Evolutionary conservation across 1,140 invertebrate genomes (phyloP).

Genomic region (Maconellicoccus hirsutus): DNA sequence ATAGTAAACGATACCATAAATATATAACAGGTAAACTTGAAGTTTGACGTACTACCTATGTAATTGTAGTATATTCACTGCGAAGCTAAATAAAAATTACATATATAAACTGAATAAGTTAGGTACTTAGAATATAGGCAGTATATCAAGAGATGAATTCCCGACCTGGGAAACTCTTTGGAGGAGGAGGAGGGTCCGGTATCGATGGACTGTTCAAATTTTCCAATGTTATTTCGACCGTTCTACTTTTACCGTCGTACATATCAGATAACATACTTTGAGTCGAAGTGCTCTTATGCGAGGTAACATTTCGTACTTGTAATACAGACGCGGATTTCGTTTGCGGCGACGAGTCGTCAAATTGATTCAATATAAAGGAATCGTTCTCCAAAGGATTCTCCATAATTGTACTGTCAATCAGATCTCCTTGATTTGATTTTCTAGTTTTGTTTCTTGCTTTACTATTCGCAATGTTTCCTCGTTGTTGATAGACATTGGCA

Average conservation of each 20-base stretch:
- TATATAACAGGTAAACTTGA: too few relatives aligned
- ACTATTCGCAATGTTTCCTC: background rate
- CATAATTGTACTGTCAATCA: background rate
- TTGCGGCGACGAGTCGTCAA: background rate
- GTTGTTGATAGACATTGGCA: conserved; percentile 73
- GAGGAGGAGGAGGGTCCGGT: background rate
- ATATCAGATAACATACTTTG: background rate
- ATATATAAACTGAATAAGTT: background rate
- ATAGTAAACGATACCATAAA: too few relatives aligned
- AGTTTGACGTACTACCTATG: too few relatives aligned
- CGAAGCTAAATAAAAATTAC: background rate
- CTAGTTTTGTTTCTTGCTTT: background rate
- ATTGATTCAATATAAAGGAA: background rate
- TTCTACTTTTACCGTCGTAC: conserved; percentile 4
- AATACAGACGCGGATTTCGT: background rate
- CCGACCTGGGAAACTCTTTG: background rate
- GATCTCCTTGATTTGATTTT: background rate
- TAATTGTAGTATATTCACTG: too few relatives aligned
- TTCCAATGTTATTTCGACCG: background rate
- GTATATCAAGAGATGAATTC: background rate
- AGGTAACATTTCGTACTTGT: background rate
- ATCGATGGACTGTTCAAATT: background rate
- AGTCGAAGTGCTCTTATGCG: background rate
- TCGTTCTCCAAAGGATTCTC: background rate
- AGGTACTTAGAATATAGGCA: background rate